Conservation (phyloP, 2,113 vertebrate genomes). For the Vulpes lagopus region DNA sequence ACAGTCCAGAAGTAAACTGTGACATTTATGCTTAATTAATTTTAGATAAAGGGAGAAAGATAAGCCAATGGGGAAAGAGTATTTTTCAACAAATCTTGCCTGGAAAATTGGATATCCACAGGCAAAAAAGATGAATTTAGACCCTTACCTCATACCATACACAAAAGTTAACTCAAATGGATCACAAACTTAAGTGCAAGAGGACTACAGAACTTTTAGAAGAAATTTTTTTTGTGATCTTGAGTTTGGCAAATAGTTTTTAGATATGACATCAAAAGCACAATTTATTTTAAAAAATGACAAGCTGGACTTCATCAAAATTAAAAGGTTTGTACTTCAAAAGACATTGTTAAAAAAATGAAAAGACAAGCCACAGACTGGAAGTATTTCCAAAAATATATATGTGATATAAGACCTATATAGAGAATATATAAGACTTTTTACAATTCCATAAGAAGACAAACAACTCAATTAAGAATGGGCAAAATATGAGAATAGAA, state of each 20-base stretch:
- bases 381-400: background rate
- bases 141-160: background rate
- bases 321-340: background rate
- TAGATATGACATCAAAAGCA: background rate
- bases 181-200: background rate
- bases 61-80: background rate
- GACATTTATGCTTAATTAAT: background rate
- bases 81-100: background rate
- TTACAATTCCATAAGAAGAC: background rate
- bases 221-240: background rate
- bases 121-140: background rate
- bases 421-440: background rate
- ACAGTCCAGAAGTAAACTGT: background rate
- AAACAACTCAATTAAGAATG: background rate
- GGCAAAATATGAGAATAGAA: background rate
- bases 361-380: background rate
- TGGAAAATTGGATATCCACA: background rate
- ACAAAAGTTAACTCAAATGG: background rate
- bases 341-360: background rate
- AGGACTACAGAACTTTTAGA: background rate
- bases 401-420: background rate
- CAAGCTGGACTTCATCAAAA: background rate
- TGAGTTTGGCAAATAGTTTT: background rate
- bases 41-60: background rate
- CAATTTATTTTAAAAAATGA: background rate